Conservation (phyloP, 2,888 invertebrate species). For the Polydrusus tereticollis region DNA sequence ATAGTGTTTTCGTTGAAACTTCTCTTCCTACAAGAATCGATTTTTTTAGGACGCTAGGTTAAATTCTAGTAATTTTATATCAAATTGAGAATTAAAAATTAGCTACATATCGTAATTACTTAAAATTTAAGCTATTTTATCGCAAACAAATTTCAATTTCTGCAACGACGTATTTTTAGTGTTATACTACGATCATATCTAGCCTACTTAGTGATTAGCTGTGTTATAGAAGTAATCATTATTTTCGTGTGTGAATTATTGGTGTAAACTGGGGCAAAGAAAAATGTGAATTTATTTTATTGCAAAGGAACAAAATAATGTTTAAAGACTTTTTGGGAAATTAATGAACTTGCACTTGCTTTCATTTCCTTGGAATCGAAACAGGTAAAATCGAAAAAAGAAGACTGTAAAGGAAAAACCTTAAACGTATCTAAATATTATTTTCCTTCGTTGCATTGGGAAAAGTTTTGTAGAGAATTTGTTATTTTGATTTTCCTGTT, state of each 20-base stretch:
- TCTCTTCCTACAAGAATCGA: neutral
- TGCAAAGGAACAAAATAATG: neutral
- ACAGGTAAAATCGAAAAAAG: no score
- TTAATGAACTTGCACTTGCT: neutral
- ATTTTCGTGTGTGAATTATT: neutral
- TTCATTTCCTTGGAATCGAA: no score
- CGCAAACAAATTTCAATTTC: constrained; percentile 35
- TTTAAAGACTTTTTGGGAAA: neutral
- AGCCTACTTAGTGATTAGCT: constrained; percentile 36
- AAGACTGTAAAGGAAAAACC: no score
- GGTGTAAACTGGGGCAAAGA: neutral
- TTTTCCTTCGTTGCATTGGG: neutral
- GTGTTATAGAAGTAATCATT: constrained; percentile 18
- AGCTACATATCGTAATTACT: constrained; percentile 47
- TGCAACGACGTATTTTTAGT: constrained; percentile 47
- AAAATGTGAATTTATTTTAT: neutral
- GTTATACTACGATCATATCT: constrained; percentile 31
- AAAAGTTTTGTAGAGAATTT: constrained; percentile 16
- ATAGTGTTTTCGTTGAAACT: constrained; percentile 7
- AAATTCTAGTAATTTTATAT: constrained; percentile 44
- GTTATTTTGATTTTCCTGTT: constrained; percentile 29
- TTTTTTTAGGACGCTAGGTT: constrained; percentile 37
- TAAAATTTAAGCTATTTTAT: constrained; percentile 28
- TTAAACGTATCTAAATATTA: no score
- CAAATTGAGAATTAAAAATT: constrained; percentile 38